Base-by-base conservation (phyloP, 1,140 invertebrate genomes). In the Planococcus citri region DNA sequence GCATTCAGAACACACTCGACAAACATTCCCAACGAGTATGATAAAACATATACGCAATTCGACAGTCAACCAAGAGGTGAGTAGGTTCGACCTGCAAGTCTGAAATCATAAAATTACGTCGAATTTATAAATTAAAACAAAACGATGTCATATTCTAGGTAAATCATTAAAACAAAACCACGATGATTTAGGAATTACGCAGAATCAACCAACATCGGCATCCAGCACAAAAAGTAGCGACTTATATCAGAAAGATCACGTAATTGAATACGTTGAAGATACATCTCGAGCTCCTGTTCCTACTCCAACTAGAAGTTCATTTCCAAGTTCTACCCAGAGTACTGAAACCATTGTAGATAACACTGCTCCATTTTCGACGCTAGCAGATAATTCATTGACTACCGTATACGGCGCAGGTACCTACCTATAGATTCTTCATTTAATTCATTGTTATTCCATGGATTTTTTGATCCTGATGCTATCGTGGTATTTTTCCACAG, bases 1-100 rank as follows among this genome's bases (percentile, higher is more conserved):
- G 88, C 85, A 70, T 91, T 91, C 77, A 86, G 89, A 71, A 89
- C 88, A 0, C 84, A 89, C 68, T 73, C 76, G n/a, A 74, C 72
- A 29, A 75, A 75, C 33, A 72, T 70, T 6, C 71, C 60, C 3
- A 24, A 4, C 20, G 60, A 64, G 10, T 64, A 64, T 25, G 60
- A 64, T 24, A 64, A 27, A 24, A 3, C 60, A 9, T 64, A 17
- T 20, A 25, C 60, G 4, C 60, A 64, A 27, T 64, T 25, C 60
- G 25, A 64, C 10, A 24, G 60, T n/a, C 41, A 51, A 51, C 41
- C 41, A 14, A 51, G 41, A 51, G 41, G 41, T 51, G 17, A 9
- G 41, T 17, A n/a, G n/a, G n/a, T n/a, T n/a, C n/a, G n/a, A n/a
- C n/a, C n/a, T n/a, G n/a, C 12, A 20, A 51, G n/a, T 9, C 6